Percentiles rank a stretch among this genome's conserved stretches.
These are phyloP conservation scores for Drosophila tristis DNA, from an alignment of 1,140 invertebrate species.

Conservation along the genomic window DNA sequence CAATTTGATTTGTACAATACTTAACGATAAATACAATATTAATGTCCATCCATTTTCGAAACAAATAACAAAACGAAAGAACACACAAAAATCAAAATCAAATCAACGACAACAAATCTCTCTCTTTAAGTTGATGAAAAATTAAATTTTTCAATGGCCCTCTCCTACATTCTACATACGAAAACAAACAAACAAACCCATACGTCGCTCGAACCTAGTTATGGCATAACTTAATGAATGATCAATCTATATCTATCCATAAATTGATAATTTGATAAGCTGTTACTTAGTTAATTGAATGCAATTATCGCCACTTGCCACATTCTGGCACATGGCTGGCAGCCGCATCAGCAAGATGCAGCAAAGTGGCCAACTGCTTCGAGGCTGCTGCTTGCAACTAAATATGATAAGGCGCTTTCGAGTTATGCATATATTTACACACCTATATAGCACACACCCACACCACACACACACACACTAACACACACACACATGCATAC, in stretches of 20 bases:
- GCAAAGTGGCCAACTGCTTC: constrained; percentile 46
- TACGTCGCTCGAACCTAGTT: neutral
- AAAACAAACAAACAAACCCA: constrained; percentile 16
- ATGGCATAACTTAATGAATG: constrained; percentile 14
- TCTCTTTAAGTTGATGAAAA: constrained; percentile 73
- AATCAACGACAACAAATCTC: constrained; percentile 29
- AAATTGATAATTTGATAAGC: constrained; percentile 58
- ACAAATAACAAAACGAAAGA: constrained; percentile 46
- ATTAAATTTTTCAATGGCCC: constrained; percentile 74
- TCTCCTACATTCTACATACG: constrained; percentile 48
- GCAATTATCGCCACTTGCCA: constrained; percentile 58
- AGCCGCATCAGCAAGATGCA: no score
- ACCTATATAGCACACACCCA: constrained; percentile 16
- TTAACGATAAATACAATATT: constrained; percentile 67
- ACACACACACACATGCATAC: constrained; percentile 37
- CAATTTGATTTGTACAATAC: constrained; percentile 70
- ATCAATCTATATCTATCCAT: constrained; percentile 42
- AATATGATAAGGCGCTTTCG: constrained; percentile 67
- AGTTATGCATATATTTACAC: constrained; percentile 72
- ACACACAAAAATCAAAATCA: constrained; percentile 11
- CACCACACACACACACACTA: constrained; percentile 27
- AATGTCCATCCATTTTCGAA: constrained; percentile 81
- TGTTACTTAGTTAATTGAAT: constrained; percentile 82
- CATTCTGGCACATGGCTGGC: no score
- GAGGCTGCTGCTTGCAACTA: constrained; percentile 52